These are phyloP conservation scores for Abrostola triplasia DNA, from an alignment of 2,888 invertebrate species.

Conservation along the genomic window DNA sequence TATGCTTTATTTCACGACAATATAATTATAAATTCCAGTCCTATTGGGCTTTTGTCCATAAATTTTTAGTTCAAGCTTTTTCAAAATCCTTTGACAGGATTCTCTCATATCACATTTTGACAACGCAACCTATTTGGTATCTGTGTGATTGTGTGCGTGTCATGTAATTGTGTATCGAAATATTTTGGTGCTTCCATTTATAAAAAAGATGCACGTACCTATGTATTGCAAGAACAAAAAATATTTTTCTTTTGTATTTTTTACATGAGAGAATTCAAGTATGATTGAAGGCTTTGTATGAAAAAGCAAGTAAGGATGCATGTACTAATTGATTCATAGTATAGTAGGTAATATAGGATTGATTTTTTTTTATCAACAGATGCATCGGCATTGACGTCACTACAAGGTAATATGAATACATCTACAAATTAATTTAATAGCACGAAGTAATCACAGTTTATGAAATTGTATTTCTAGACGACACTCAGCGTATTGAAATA, in stretches of 20 bases:
- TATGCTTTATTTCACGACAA: neutral
- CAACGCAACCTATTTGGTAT: neutral
- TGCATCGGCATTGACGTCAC: conserved; percentile 4
- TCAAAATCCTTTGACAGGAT: neutral
- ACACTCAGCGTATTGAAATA: neutral
- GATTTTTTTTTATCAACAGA: conserved; percentile 12
- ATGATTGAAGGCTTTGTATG: neutral
- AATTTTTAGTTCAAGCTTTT: neutral
- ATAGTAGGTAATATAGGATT: conserved; percentile 10
- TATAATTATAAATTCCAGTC: neutral
- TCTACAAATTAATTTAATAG: neutral
- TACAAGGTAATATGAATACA: conserved; percentile 4
- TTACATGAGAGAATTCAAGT: neutral
- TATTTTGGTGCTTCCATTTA: neutral
- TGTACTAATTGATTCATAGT: neutral
- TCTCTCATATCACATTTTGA: neutral
- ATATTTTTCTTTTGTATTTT: neutral
- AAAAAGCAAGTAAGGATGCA: neutral
- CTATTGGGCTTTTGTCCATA: neutral
- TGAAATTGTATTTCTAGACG: no score
- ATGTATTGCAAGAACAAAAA: neutral
- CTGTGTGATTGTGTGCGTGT: neutral
- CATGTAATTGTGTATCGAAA: neutral
- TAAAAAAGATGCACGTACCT: neutral
- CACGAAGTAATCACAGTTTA: neutral